Conservation (phyloP, 1,140 invertebrate genomes). For the Conus betulinus region DNA sequence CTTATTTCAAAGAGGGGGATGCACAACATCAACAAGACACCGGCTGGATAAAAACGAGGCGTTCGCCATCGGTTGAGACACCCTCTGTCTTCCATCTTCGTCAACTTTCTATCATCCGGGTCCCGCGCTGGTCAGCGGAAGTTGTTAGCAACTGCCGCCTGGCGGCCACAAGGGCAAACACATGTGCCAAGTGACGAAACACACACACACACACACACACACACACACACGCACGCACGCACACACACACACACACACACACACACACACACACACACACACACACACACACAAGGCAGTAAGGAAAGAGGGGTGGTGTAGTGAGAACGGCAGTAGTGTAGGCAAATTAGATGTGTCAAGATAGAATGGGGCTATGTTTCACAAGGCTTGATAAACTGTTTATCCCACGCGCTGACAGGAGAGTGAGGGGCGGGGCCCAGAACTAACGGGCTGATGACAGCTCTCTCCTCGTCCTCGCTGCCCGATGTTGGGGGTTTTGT, state of each 20-base stretch:
- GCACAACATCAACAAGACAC: constrained; percentile 12
- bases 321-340: neutral
- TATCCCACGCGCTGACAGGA: constrained; percentile 34
- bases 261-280: too few species aligned
- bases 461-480: neutral
- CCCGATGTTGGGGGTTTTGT: neutral
- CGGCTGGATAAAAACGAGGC: neutral
- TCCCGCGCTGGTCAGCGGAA: constrained; percentile 39
- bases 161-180: constrained; percentile 37
- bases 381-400: constrained; percentile 43
- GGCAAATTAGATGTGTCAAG: constrained; percentile 40
- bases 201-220: neutral
- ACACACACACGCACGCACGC: too few species aligned
- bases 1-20: constrained; percentile 8
- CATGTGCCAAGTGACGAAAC: constrained; percentile 38
- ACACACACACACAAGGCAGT: too few species aligned
- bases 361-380: constrained; percentile 40
- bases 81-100: constrained; percentile 23
- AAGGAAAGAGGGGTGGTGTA: neutral
- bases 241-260: too few species aligned
- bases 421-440: neutral
- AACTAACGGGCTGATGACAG: constrained; percentile 37
- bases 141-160: constrained; percentile 43
- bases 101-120: constrained; percentile 38
- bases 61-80: neutral